phyloP scores from a whole-genome alignment of 2,888 invertebrate species.

The Frankliniella fusca region DNA sequence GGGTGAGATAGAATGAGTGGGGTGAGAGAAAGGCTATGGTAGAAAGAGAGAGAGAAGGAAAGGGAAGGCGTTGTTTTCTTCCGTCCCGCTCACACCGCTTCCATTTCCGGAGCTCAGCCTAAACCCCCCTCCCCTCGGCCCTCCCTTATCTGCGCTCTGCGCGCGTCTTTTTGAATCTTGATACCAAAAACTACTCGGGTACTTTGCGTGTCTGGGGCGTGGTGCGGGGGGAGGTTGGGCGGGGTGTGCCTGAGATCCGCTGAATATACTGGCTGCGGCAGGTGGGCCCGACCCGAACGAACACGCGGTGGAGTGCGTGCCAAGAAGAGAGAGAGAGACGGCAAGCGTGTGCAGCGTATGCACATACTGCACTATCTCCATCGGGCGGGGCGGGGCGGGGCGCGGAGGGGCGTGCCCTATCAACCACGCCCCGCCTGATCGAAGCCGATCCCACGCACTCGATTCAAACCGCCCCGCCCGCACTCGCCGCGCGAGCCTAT shows the following conservation, averaged over 20 bases:
- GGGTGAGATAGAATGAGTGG: too few relatives aligned
- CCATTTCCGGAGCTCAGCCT: too few relatives aligned
- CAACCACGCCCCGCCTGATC: slow-evolving; percentile 5
- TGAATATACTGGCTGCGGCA: too few relatives aligned
- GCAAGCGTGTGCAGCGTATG: background rate
- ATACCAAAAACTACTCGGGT: background rate
- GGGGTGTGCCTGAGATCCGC: too few relatives aligned
- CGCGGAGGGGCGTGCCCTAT: background rate
- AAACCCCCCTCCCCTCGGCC: too few relatives aligned
- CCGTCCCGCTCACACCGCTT: too few relatives aligned
- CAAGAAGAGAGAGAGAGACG: background rate
- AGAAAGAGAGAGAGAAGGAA: too few relatives aligned
- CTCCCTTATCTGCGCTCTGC: background rate
- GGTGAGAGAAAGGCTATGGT: too few relatives aligned
- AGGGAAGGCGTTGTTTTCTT: too few relatives aligned
- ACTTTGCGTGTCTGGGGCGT: too few relatives aligned
- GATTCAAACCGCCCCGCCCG: background rate
- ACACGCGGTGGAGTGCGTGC: background rate
- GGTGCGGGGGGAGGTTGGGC: too few relatives aligned
- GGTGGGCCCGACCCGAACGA: too few relatives aligned
- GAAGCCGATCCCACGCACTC: slow-evolving; percentile 12
- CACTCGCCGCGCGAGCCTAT: background rate
- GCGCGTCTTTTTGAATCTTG: background rate
- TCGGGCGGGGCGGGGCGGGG: background rate
- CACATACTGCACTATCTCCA: slow-evolving; percentile 11